These are phyloP conservation scores for Fregetta grallaria DNA, from an alignment of 2,113 vertebrate genomes.

Conservation along the genomic window DNA sequence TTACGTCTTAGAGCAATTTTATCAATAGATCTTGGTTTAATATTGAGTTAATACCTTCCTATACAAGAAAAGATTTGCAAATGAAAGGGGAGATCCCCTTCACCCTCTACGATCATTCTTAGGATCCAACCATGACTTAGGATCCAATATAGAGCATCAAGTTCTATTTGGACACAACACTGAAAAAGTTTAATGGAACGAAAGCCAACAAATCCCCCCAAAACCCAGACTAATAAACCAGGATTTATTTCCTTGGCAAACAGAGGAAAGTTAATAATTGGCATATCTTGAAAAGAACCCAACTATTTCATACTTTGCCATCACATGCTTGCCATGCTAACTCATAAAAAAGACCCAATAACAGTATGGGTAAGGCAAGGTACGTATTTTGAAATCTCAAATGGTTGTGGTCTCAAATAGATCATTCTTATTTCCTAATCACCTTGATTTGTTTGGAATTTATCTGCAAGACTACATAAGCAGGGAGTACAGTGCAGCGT, in stretches of 20 bases:
- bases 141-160: neutral
- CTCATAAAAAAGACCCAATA: neutral
- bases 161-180: neutral
- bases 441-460: neutral
- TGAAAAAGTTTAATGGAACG: neutral
- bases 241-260: neutral
- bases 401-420: neutral
- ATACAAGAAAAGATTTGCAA: neutral
- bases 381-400: neutral
- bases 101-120: neutral
- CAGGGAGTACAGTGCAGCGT: accelerated
- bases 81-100: neutral
- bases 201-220: neutral
- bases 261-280: neutral
- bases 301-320: neutral
- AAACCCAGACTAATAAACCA: neutral
- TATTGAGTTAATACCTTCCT: neutral
- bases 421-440: neutral
- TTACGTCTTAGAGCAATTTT: neutral
- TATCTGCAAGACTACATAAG: neutral
- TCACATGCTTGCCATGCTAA: neutral
- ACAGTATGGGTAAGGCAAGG: neutral
- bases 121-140: neutral
- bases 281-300: neutral
- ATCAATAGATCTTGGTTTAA: neutral